These are phyloP conservation scores for Ormia ochracea DNA, from an alignment of 2,888 invertebrate genomes.

Conservation along the genomic window DNA sequence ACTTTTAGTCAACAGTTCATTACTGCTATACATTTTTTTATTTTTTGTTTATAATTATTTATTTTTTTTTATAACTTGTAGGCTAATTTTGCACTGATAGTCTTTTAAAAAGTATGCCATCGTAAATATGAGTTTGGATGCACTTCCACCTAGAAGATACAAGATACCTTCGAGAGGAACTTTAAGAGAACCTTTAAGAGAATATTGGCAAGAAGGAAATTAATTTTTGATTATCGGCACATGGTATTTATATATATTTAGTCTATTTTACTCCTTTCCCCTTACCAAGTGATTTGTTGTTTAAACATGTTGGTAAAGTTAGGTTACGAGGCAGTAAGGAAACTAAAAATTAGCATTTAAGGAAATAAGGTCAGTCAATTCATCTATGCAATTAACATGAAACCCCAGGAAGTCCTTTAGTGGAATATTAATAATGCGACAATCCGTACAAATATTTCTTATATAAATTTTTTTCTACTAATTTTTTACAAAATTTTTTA, in stretches of 20 bases:
- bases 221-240: not conserved
- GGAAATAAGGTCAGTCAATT: slow-evolving; percentile 32
- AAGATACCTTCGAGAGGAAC: slow-evolving; percentile 31
- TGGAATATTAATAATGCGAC: too few species aligned
- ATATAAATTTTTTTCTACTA: too few species aligned
- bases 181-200: not conserved
- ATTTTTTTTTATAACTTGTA: slow-evolving; percentile 46
- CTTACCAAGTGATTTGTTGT: not conserved
- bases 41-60: too few species aligned
- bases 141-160: not conserved
- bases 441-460: too few species aligned
- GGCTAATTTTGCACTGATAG: slow-evolving; percentile 41
- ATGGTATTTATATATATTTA: not conserved
- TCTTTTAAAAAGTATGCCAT: not conserved
- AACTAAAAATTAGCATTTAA: slow-evolving; percentile 16
- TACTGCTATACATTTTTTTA: slow-evolving; percentile 34
- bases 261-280: not conserved
- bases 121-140: slow-evolving; percentile 8
- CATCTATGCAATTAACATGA: not conserved
- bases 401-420: not conserved
- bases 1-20: slow-evolving; percentile 26
- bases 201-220: not conserved
- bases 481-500: too few species aligned
- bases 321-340: slow-evolving; percentile 10
- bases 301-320: slow-evolving; percentile 15